These are phyloP conservation scores for Gandaritis pyraliata DNA, from an alignment of 2,888 invertebrate genomes.

Conservation along the genomic window DNA sequence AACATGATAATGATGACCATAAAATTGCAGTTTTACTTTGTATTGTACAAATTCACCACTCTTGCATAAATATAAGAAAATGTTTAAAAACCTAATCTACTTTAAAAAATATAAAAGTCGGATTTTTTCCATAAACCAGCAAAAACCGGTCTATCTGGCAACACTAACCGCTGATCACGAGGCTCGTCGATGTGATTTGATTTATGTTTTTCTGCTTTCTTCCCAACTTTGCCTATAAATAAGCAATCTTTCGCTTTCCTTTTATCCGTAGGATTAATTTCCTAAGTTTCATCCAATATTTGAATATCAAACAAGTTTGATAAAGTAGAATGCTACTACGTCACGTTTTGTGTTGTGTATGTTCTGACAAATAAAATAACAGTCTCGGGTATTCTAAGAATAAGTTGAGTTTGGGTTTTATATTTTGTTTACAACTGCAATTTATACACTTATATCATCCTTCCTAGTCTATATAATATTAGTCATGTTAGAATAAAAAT, in stretches of 20 bases:
- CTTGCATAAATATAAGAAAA: too few species aligned
- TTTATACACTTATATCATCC: too few species aligned
- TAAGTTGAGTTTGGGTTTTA: too few species aligned
- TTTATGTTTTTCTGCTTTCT: constrained; percentile 52
- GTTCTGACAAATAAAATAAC: constrained; percentile 22
- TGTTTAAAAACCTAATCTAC: too few species aligned
- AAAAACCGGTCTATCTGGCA: background rate
- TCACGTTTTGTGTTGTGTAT: constrained; percentile 31
- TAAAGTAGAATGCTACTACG: constrained; percentile 25
- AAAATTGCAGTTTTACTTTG: too few species aligned
- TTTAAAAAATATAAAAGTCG: too few species aligned
- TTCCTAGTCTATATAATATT: too few species aligned
- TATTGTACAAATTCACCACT: too few species aligned
- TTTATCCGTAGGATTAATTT: constrained; percentile 35
- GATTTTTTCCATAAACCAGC: background rate
- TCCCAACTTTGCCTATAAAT: constrained; percentile 44
- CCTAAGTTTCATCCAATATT: constrained; percentile 29
- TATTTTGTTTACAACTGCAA: too few species aligned
- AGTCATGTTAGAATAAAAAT: too few species aligned
- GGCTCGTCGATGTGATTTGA: constrained; percentile 45
- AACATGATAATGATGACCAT: too few species aligned
- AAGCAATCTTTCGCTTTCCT: constrained; percentile 41
- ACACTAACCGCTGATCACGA: constrained; percentile 38
- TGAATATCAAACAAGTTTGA: constrained; percentile 35
- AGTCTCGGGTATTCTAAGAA: background rate